These are phyloP conservation scores for Puntigrus tetrazona DNA, from an alignment of 2,113 vertebrate species.

Conservation along the genomic window DNA sequence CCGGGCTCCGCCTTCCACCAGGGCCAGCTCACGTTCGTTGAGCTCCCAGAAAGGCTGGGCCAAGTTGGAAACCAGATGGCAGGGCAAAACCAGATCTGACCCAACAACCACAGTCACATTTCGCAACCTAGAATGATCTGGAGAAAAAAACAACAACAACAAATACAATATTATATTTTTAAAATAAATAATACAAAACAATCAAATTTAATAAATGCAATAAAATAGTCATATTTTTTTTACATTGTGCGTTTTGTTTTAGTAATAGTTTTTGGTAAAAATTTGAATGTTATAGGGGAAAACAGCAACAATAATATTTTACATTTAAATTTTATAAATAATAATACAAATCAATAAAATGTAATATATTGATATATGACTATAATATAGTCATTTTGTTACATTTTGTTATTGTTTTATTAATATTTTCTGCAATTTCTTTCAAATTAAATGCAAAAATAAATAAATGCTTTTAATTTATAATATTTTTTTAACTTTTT, in stretches of 20 bases:
- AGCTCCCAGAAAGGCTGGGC: constrained; percentile 87
- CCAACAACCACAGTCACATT: constrained; percentile 89
- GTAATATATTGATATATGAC: too few relatives aligned
- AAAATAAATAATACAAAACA: too few relatives aligned
- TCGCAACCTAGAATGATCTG: constrained; percentile 79
- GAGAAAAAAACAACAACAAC: background rate
- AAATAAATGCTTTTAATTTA: too few relatives aligned
- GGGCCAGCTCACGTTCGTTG: constrained; percentile 79
- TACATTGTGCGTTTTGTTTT: too few relatives aligned
- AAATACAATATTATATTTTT: background rate
- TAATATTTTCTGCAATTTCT: too few relatives aligned
- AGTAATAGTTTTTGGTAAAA: too few relatives aligned
- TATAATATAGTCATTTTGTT: too few relatives aligned
- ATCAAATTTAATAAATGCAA: background rate
- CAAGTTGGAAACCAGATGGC: constrained; percentile 90
- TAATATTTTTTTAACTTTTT: too few relatives aligned
- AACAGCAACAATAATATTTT: background rate
- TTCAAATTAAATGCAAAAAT: too few relatives aligned
- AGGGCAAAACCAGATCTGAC: constrained; percentile 90
- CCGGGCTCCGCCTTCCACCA: constrained; percentile 64
- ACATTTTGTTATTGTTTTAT: too few relatives aligned
- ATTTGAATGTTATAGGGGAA: constrained; percentile 72
- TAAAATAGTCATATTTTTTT: too few relatives aligned
- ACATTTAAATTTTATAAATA: background rate
- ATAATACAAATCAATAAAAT: background rate